Evolutionary conservation across 2,888 invertebrate genomes (phyloP).

Genomic region (Lomographa bimaculata): DNA sequence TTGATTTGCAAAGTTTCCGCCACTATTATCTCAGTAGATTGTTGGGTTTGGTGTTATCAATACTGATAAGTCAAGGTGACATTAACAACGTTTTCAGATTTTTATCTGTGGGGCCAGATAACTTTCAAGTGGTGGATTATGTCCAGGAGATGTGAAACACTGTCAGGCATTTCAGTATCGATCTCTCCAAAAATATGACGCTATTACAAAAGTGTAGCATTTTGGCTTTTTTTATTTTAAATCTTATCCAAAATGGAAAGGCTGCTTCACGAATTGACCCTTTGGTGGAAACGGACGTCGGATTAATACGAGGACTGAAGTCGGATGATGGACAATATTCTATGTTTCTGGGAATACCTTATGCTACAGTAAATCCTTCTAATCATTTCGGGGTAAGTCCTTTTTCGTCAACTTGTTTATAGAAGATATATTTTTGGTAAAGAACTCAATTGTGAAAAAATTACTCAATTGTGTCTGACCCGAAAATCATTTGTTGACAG

Average conservation of each 20-base stretch:
- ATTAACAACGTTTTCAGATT: not conserved
- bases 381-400: constrained; percentile 61
- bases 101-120: not conserved
- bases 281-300: constrained; percentile 50
- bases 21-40: no score
- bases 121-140: constrained; percentile 1
- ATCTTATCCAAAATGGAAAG: constrained; percentile 25
- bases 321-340: constrained; percentile 53
- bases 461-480: not conserved
- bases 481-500: constrained; percentile 31
- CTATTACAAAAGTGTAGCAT: constrained; percentile 16
- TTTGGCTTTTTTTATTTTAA: constrained; percentile 24
- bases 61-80: not conserved
- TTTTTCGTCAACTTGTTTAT: no score
- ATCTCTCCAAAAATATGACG: constrained; percentile 27
- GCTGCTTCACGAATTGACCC: constrained; percentile 45
- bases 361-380: constrained; percentile 45
- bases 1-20: no score
- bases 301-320: constrained; percentile 50
- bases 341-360: constrained; percentile 64
- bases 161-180: constrained; percentile 2
- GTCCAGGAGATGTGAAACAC: not conserved
- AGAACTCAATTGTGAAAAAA: no score
- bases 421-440: no score
- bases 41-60: not conserved